These are phyloP conservation scores for Sebastes trivittatus DNA, from an alignment of 2,797 vertebrate species.

Conservation along the genomic window DNA sequence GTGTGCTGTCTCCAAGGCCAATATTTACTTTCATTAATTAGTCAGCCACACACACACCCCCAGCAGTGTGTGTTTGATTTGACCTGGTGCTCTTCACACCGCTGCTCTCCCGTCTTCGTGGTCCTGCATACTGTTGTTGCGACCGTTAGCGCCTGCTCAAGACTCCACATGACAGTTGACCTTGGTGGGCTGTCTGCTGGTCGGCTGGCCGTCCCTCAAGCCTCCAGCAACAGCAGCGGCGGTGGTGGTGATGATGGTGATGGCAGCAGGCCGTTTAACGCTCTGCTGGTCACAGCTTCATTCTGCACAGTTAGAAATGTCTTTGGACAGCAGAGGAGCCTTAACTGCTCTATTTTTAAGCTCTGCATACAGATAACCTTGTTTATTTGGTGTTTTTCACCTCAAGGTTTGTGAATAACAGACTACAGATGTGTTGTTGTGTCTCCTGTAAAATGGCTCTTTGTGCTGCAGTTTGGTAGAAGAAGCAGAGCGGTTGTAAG, in stretches of 20 bases:
- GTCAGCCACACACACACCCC: not conserved
- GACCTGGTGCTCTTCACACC: not conserved
- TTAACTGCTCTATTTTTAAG: not conserved
- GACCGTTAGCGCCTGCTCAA: not conserved
- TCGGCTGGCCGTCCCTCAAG: not conserved
- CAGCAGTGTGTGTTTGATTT: not conserved
- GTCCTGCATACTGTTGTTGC: not conserved
- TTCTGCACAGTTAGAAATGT: slow-evolving; percentile 4
- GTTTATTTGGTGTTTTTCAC: not conserved
- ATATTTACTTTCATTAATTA: slow-evolving; percentile 3
- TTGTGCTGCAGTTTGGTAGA: not conserved
- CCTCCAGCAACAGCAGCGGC: not conserved
- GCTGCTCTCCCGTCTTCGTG: not conserved
- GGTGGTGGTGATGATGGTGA: not conserved
- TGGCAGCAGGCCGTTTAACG: slow-evolving; percentile 16
- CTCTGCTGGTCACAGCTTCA: slow-evolving; percentile 28
- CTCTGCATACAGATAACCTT: not conserved
- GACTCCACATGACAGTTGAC: slow-evolving; percentile 32
- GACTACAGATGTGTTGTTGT: not conserved
- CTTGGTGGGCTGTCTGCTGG: slow-evolving; percentile 27
- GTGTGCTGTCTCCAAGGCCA: not conserved
- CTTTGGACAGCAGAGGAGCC: not conserved
- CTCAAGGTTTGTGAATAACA: not conserved
- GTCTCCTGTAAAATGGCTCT: not conserved
- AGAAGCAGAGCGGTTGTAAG: not conserved